Conservation (phyloP, 2,113 vertebrate species). For the Motacilla alba region DNA sequence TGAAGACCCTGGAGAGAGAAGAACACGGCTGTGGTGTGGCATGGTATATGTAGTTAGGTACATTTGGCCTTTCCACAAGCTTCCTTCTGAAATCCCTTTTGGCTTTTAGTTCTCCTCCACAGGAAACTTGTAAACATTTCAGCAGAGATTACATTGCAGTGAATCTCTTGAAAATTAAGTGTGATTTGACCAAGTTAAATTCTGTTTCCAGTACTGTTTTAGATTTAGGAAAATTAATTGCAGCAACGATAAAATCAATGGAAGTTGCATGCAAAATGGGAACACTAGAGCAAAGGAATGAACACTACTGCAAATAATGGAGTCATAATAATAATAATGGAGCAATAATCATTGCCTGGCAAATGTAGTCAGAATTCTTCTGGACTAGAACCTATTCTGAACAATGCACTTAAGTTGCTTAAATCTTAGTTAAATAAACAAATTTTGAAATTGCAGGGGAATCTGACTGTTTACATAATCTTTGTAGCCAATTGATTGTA, state of each 20-base stretch:
- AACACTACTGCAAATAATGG: background rate
- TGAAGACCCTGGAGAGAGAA: background rate
- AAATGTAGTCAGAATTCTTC: background rate
- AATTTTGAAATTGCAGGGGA: background rate
- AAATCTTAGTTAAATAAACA: background rate
- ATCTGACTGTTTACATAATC: background rate
- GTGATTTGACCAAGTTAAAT: background rate
- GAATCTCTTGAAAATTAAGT: background rate
- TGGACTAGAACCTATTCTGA: background rate
- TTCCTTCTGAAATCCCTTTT: background rate
- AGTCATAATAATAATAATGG: background rate
- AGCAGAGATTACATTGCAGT: background rate
- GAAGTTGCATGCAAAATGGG: background rate
- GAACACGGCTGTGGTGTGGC: fast-evolving
- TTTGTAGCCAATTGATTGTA: background rate
- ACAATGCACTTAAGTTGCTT: background rate
- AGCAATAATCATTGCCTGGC: background rate
- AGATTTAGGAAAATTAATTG: background rate
- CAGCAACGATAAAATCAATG: background rate
- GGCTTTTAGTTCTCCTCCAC: background rate
- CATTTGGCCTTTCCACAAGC: background rate
- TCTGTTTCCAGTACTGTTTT: background rate
- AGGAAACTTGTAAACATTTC: background rate
- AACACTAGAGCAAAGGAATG: background rate
- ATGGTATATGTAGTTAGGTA: background rate